Base-by-base conservation (phyloP, 2,113 vertebrate genomes). In the Sceloporus tristichus region DNA sequence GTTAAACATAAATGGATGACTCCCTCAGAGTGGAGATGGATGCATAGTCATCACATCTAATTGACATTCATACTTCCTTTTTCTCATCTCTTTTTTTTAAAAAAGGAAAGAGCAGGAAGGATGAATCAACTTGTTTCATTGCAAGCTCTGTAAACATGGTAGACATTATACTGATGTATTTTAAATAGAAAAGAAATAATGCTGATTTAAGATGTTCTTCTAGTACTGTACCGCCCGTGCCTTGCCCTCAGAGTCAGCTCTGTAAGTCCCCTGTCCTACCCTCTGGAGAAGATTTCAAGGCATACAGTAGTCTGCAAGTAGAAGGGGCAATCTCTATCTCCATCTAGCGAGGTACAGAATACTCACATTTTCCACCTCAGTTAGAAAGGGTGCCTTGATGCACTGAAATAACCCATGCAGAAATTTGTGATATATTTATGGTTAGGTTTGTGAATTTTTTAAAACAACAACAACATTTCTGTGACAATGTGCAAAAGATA, bases 171-270 rank as follows among this genome's bases (percentile, higher is more conserved):
- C 89, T 93, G 89, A 90, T 89, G 84, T 78, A 89, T 75, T 88
- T 94, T 86, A 91, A 92, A 89, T 84, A 89, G 90, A 85, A 94
- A 94, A 90, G 85, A 90, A 92, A 90, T 48, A 89, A 38, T n/a
- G 54, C 34, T 85, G 71, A 79, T 59, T n/a, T 90, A 86, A 84
- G 78, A 29, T 27, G 9, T 4, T 25, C 4, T 27, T 9, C 4
- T 5, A 27, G 25, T 19, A 7, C 23, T 70, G 68, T 29, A 8
- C 23, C 68, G 7, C 68, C 8, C 2, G 7, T 27, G 23, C 21
- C 25, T 25, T 70, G 56, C 10, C 9, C 56, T 70, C 68, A 25
- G 5, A 70, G 27, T 70, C 68, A 23, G 68, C 2, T 27, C 25
- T 59, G 11, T 10, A 59, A 59, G 9, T 48, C 48, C 48, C 7